Base-by-base conservation (phyloP, 2,888 invertebrate genomes). In the Beris morrisii region DNA sequence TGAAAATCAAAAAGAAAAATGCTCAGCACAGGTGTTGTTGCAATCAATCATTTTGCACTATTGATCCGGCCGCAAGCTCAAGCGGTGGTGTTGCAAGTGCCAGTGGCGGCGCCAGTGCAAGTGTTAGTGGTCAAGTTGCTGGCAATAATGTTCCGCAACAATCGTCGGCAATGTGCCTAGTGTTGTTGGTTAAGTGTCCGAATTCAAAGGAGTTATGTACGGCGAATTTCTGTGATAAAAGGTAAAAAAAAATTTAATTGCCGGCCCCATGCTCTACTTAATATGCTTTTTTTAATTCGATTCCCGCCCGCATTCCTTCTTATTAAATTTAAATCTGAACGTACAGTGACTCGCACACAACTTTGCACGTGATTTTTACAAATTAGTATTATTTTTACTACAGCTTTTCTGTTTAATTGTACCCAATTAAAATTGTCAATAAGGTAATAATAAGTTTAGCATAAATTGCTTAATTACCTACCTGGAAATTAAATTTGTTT, bases 131-230 rank as follows among this genome's bases (percentile, higher is more conserved):
- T 63, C 67, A 70, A 58, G 68, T 67, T 45, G 65, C 65, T 9
- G 67, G 68, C 15, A 69, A 69, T 13, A 67, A 67, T 7, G 67
- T 67, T 2, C 67, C 59, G 38, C 69, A 70, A 38, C 67, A 46
- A 22, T 48, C 52, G 43, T 79, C 80, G 73, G 78, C 80, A 73
- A 74, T 80, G 75, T 79, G 79, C 75, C 78, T 79, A 75, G 79
- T 79, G 75, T 78, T 79, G 76, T 78, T 79, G 76, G 80, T 79
- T 74, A 79, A 80, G 77, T 79, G 79, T 74, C 80, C 80, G 69
- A 80, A 79, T 77, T 79, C 80, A 69, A 79, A 79, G 75, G 80
- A 79, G 75, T 78, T 78, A 74, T 80, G 79, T 75, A 76, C 72
- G 65, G 78, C 78, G 73, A 77, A 76, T 76, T 77, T 79, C 79